Evolutionary conservation across 2,888 invertebrate species (phyloP).

Genomic region (Rhingia campestris): DNA sequence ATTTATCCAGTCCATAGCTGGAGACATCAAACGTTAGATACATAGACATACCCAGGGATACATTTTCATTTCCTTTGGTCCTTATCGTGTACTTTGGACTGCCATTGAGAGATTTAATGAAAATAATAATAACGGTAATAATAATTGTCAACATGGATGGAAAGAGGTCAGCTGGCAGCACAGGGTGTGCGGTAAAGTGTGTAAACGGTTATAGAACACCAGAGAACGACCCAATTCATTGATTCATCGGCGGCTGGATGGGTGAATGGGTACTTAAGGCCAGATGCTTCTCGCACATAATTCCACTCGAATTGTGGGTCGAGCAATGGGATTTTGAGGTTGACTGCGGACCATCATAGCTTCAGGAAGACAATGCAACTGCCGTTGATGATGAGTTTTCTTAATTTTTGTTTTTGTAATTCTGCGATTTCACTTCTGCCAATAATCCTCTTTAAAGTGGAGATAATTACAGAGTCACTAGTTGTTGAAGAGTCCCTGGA

Average conservation of each 20-base stretch:
- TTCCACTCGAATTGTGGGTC: constrained; percentile 25
- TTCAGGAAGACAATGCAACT: constrained; percentile 4
- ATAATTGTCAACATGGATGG: constrained; percentile 66
- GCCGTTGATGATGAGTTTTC: constrained; percentile 21
- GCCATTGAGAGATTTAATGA: constrained; percentile 62
- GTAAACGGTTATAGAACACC: constrained; percentile 42
- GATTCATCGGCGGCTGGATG: constrained; percentile 59
- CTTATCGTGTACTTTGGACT: constrained; percentile 57
- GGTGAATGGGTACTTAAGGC: constrained; percentile 44
- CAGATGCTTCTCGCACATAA: constrained; percentile 66
- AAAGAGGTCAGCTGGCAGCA: constrained; percentile 18
- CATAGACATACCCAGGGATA: not conserved
- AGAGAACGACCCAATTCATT: constrained; percentile 56
- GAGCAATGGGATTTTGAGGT: not conserved
- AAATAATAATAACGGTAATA: constrained; percentile 71
- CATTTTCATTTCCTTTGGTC: constrained; percentile 48
- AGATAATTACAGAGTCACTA: constrained; percentile 62
- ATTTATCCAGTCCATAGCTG: constrained; percentile 54
- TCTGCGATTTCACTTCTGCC: constrained; percentile 30
- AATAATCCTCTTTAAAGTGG: constrained; percentile 62
- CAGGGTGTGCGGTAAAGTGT: constrained; percentile 47
- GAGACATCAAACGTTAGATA: too few relatives aligned
- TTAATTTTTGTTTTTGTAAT: constrained; percentile 13
- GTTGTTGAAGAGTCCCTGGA: constrained; percentile 42
- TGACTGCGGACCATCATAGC: not conserved